Conservation (phyloP, 2,888 invertebrate species). For the Strigamia maritima region DNA sequence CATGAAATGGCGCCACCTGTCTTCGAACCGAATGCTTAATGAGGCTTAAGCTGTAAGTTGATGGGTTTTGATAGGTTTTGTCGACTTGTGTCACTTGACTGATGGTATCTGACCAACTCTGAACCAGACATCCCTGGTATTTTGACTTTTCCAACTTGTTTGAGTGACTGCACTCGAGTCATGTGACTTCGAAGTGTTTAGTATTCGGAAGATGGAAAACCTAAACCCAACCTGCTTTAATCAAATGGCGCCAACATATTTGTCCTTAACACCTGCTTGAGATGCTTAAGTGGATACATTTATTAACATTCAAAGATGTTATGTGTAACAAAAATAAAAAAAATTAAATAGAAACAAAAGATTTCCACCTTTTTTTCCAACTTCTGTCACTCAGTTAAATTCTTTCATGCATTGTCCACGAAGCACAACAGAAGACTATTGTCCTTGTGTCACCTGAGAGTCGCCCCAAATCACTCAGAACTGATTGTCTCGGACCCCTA, state of each 20-base stretch:
- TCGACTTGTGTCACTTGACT: constrained; percentile 1
- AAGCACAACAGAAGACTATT: not conserved
- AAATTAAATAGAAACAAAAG: not conserved
- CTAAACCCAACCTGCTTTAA: too few species aligned
- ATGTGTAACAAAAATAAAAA: not conserved
- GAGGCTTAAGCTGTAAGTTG: not conserved
- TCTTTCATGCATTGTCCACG: not conserved
- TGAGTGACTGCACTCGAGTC: not conserved
- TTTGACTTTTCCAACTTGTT: not conserved
- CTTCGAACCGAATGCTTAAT: not conserved
- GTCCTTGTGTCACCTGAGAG: not conserved
- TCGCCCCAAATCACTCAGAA: not conserved
- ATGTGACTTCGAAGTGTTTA: not conserved
- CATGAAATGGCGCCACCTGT: not conserved
- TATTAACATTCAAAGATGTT: not conserved
- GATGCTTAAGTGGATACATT: not conserved
- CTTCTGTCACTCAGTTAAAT: not conserved
- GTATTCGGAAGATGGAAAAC: too few species aligned
- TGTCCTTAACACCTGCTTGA: not conserved
- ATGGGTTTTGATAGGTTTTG: not conserved
- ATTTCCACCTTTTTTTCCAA: not conserved
- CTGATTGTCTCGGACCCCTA: not conserved
- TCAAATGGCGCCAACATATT: not conserved
- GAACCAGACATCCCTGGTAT: too few species aligned
- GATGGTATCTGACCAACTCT: not conserved